These are phyloP conservation scores for Ochlodes sylvanus DNA, from an alignment of 2,888 invertebrate genomes.

Conservation along the genomic window DNA sequence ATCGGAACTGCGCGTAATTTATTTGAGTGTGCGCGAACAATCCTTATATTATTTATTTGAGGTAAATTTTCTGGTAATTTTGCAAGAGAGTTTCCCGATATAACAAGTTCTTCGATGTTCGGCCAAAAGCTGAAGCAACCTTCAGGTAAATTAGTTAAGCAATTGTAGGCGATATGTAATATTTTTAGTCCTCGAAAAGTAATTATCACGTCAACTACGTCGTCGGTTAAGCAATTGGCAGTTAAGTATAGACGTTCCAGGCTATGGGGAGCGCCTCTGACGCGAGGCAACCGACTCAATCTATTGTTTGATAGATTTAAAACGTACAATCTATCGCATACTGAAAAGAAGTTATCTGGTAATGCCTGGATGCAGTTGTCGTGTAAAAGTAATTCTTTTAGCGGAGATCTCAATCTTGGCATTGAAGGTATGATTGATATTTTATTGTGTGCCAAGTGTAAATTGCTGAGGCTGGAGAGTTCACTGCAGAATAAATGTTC, in stretches of 20 bases:
- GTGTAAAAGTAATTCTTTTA: slow-evolving; percentile 90
- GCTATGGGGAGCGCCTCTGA: slow-evolving; percentile 84
- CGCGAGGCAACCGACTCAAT: slow-evolving; percentile 88
- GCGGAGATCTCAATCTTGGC: slow-evolving; percentile 86
- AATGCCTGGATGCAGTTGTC: slow-evolving; percentile 90
- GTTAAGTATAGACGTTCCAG: slow-evolving; percentile 90
- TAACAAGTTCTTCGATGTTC: slow-evolving; percentile 91
- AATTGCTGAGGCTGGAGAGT: slow-evolving; percentile 88
- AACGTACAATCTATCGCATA: slow-evolving; percentile 86
- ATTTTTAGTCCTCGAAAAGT: slow-evolving; percentile 87
- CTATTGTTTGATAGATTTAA: slow-evolving; percentile 93
- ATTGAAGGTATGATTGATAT: slow-evolving; percentile 90
- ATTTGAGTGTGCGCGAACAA: slow-evolving; percentile 93
- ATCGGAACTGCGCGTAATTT: slow-evolving; percentile 90
- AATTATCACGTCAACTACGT: slow-evolving; percentile 87
- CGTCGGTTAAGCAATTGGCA: slow-evolving; percentile 91
- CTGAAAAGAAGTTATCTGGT: slow-evolving; percentile 91
- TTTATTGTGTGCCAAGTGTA: slow-evolving; percentile 92
- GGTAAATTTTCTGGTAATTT: slow-evolving; percentile 91
- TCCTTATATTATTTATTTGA: slow-evolving; percentile 88
- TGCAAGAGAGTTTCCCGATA: slow-evolving; percentile 92
- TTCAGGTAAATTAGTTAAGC: slow-evolving; percentile 89
- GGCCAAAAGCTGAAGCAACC: slow-evolving; percentile 90
- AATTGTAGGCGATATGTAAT: slow-evolving; percentile 92
- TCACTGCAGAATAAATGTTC: slow-evolving; percentile 91